Percentiles rank a stretch among this genome's conserved stretches.
These are phyloP conservation scores for Lathamus discolor DNA, from an alignment of 2,113 vertebrate genomes.

Conservation along the genomic window DNA sequence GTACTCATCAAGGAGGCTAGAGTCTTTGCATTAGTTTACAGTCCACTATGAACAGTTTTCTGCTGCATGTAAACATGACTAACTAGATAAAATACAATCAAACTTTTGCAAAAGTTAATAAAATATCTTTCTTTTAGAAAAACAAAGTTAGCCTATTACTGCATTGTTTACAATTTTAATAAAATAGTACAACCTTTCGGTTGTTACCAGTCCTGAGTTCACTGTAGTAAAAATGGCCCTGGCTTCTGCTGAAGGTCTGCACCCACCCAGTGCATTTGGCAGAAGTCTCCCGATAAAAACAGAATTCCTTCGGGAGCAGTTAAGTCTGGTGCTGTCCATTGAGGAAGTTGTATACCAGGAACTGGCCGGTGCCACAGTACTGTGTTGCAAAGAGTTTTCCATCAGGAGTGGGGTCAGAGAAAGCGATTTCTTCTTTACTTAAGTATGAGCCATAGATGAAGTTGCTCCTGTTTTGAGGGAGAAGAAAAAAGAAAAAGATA, in stretches of 20 bases:
- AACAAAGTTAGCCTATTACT: constrained; percentile 78
- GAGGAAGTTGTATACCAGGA: constrained; percentile 99
- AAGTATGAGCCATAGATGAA: constrained; percentile 96
- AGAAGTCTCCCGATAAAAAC: constrained; percentile 12
- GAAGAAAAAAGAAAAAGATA: neutral
- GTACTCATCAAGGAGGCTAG: constrained; percentile 71
- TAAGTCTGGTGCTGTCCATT: constrained; percentile 80
- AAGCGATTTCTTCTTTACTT: constrained; percentile 98
- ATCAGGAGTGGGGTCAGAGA: constrained; percentile 97
- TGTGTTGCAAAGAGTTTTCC: constrained; percentile 96
- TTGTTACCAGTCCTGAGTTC: constrained; percentile 84
- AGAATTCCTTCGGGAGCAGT: neutral
- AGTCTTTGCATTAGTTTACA: constrained; percentile 80
- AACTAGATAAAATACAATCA: constrained; percentile 83
- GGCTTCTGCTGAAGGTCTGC: constrained; percentile 71
- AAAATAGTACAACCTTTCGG: constrained; percentile 79
- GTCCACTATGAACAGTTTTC: constrained; percentile 83
- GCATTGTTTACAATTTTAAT: constrained; percentile 82
- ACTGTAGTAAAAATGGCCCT: constrained; percentile 73
- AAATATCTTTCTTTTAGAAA: constrained; percentile 82
- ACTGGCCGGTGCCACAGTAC: constrained; percentile 94
- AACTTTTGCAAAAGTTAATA: constrained; percentile 83
- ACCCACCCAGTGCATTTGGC: neutral
- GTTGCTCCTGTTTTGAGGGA: constrained; percentile 84
- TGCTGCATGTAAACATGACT: constrained; percentile 87